Evolutionary conservation across 1,140 invertebrate species (phyloP), one percentile per base, ranked within the genome.

Genomic region (Drosophila nebulosa): DNA sequence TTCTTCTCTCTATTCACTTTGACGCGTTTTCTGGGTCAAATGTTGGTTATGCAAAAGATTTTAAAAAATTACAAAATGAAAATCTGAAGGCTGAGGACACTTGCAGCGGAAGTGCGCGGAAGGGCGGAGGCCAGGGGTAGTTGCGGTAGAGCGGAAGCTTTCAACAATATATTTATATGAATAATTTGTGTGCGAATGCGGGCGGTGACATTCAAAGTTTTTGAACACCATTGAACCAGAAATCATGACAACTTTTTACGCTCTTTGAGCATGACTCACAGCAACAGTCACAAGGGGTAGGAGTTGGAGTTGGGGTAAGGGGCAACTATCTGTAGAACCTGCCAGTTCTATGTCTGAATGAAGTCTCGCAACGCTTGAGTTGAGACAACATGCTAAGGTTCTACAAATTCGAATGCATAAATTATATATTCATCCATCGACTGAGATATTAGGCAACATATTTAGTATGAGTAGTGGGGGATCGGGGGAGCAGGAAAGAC

Each of bases 221-320:
- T 21, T 24, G 51, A 42, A 22, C 61, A 36, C 74, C 74, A 76
- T 76, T 76, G 64, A 76, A 73, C 69, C 74, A 76, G 74, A 68
- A 76, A 76, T 69, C 74, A 73, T 61, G 64, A 76, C 62, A 69
- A 46, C 56, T 64, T 61, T 76, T 76, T 58, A 73, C 74, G 74
- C 74, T 73, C 21, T 32, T 56, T 76, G 64, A 69, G 56, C 74
- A 76, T 61, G 73, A 76, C 36, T 69, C 69, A 69, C 22, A 46
- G 16, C 18, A 46, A 46, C 2, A 16, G 9, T 10, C 16, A 46
- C 21, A 46, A 46, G 39, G 16, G 16, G 3, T 7, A 2, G 4
- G 14, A n/a, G n/a, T n/a, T n/a, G 6, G 6, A 2, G 14, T 1
- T n/a, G 39, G 16, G 39, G 7, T 2, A 2, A 16, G 18, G 9